These are phyloP conservation scores for Astyanax mexicanus DNA, from an alignment of 2,797 vertebrate species.

Conservation along the genomic window DNA sequence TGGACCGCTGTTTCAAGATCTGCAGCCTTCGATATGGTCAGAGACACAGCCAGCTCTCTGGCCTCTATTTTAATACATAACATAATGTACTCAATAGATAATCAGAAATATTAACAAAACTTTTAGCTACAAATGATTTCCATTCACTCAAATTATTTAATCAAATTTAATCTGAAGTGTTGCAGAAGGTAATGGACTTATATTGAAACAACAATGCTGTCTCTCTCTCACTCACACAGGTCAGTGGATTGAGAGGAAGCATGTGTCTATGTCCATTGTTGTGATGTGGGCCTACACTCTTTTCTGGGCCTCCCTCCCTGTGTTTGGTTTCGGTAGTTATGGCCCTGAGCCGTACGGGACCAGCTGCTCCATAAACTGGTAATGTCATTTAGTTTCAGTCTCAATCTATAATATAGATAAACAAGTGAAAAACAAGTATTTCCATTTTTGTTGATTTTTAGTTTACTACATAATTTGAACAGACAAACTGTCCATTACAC, in stretches of 20 bases:
- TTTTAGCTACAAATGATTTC: too few relatives aligned
- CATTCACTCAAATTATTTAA: background rate
- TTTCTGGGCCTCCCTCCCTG: conserved; percentile 68
- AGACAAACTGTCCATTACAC: too few relatives aligned
- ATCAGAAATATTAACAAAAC: too few relatives aligned
- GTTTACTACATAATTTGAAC: too few relatives aligned
- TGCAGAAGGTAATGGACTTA: too few relatives aligned
- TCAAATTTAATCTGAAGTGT: too few relatives aligned
- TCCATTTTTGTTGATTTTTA: too few relatives aligned
- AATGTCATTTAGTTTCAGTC: background rate
- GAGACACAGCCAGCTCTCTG: background rate
- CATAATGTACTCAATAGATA: too few relatives aligned
- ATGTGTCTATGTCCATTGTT: conserved; percentile 57
- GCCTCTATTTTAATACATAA: too few relatives aligned
- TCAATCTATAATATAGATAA: too few relatives aligned
- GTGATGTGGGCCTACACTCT: conserved; percentile 66
- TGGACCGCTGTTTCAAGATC: conserved; percentile 73
- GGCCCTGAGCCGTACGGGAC: conserved; percentile 69
- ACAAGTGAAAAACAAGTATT: too few relatives aligned
- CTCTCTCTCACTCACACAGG: conserved; percentile 51
- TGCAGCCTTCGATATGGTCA: conserved; percentile 67
- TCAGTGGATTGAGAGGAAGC: conserved; percentile 67
- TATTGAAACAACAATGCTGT: background rate
- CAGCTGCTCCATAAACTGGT: conserved; percentile 72
- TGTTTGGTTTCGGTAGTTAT: conserved; percentile 71